Evolutionary conservation across 1,140 invertebrate genomes (phyloP).

Genomic region (Berghia stephanieae): DNA sequence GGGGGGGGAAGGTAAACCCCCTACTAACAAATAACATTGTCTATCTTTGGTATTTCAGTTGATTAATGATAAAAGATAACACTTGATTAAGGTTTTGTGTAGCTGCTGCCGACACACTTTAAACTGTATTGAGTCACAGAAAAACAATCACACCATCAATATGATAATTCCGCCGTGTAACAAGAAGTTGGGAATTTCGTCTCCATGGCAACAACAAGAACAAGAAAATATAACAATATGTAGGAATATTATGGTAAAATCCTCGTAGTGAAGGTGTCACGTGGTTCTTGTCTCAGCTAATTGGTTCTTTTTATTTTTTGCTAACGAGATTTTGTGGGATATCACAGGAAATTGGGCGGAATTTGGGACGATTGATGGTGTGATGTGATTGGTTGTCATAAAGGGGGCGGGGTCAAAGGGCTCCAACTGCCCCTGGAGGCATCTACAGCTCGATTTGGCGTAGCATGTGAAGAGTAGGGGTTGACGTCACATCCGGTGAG

Average conservation of each 20-base stretch:
- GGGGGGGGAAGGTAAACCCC: neutral
- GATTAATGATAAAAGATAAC: neutral
- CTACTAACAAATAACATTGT: neutral
- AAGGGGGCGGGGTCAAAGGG: slow-evolving; percentile 53
- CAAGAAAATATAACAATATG: neutral
- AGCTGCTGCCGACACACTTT: neutral
- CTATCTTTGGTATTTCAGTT: neutral
- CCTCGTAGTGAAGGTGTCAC: neutral
- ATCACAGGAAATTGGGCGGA: slow-evolving; percentile 25
- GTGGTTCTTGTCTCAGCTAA: neutral
- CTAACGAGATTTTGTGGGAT: neutral
- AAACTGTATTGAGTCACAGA: neutral
- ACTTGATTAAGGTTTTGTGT: neutral
- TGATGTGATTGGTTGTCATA: slow-evolving; percentile 40
- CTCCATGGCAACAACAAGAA: neutral
- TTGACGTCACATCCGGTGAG: slow-evolving; percentile 54
- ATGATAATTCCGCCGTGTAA: too few species aligned
- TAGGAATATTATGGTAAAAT: neutral
- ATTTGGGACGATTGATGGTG: neutral
- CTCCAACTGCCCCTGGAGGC: slow-evolving; percentile 47
- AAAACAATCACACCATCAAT: neutral
- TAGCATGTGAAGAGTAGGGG: slow-evolving; percentile 41
- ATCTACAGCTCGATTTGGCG: slow-evolving; percentile 32
- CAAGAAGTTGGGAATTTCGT: neutral
- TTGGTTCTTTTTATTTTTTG: neutral